These are phyloP conservation scores for Pitangus sulphuratus DNA, from an alignment of 2,797 vertebrate species.

Conservation along the genomic window DNA sequence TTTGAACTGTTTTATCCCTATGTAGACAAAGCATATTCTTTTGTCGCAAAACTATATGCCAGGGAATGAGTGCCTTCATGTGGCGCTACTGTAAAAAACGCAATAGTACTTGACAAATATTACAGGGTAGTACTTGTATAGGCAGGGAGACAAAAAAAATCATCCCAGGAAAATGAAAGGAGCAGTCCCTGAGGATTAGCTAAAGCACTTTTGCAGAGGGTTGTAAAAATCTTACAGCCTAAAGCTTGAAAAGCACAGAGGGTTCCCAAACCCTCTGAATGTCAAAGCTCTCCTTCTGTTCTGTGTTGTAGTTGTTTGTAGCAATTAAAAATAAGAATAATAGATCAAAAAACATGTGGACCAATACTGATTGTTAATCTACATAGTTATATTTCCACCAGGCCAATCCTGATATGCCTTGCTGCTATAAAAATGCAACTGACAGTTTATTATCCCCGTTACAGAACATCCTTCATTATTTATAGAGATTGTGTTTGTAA, in stretches of 20 bases:
- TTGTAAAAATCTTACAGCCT: neutral
- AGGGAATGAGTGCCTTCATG: neutral
- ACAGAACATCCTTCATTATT: slow-evolving; percentile 66
- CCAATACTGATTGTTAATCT: slow-evolving; percentile 39
- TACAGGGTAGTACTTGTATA: neutral
- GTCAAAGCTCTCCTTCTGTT: neutral
- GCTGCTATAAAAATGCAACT: slow-evolving; percentile 63
- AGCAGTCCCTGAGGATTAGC: neutral
- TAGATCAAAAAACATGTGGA: slow-evolving; percentile 21
- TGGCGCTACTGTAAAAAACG: neutral
- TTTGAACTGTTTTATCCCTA: neutral
- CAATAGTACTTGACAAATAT: neutral
- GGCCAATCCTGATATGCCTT: neutral
- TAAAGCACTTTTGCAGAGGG: neutral
- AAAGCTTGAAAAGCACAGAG: neutral
- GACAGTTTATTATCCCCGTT: slow-evolving; percentile 66
- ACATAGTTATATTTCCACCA: slow-evolving; percentile 54
- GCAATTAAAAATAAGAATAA: slow-evolving; percentile 62
- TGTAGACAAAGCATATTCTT: neutral
- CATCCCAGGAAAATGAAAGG: neutral
- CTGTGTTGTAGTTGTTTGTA: neutral
- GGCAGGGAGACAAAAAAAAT: neutral
- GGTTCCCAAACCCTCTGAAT: neutral
- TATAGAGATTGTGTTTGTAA: slow-evolving; percentile 66
- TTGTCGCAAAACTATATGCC: neutral